A percentile compares a stretch with the other conserved stretches of the same genome.
phyloP scores from a whole-genome alignment of 1,140 invertebrate species.

The Sogatella furcifera region DNA sequence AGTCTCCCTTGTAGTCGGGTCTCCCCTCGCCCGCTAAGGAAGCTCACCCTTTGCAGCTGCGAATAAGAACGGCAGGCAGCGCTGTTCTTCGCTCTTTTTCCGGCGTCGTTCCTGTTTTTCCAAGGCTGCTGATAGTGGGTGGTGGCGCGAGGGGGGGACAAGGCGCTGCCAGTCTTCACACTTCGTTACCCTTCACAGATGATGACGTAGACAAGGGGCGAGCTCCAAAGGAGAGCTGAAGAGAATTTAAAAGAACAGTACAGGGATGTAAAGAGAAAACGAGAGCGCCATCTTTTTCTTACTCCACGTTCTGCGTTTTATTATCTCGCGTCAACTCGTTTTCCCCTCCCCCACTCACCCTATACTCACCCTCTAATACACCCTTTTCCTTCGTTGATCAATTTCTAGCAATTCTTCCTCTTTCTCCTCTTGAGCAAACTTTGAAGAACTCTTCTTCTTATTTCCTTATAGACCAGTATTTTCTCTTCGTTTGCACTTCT shows the following conservation, averaged over 20 bases:
- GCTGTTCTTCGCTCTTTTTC: neutral
- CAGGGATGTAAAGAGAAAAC: neutral
- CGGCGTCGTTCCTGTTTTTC: neutral
- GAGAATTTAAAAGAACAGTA: neutral
- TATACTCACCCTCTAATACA: neutral
- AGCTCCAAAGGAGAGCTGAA: neutral
- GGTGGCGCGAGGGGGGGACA: no score
- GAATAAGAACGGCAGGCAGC: no score
- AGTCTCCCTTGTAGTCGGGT: neutral
- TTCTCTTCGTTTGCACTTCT: no score
- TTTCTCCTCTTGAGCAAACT: no score
- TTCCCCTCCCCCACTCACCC: neutral
- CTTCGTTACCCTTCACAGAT: slow-evolving; percentile 1
- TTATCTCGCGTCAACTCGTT: neutral
- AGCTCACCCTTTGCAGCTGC: no score
- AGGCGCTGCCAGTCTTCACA: neutral
- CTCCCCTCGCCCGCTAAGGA: neutral
- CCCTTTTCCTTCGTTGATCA: no score
- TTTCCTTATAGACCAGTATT: no score
- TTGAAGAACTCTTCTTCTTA: no score
- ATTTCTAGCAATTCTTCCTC: no score
- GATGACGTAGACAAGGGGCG: neutral
- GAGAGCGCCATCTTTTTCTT: neutral
- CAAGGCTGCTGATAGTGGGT: neutral
- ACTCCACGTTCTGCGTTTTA: neutral